Evolutionary conservation across 2,888 invertebrate genomes (phyloP), one percentile per base, ranked within the genome.

Genomic region (Muschampia plurimacula): DNA sequence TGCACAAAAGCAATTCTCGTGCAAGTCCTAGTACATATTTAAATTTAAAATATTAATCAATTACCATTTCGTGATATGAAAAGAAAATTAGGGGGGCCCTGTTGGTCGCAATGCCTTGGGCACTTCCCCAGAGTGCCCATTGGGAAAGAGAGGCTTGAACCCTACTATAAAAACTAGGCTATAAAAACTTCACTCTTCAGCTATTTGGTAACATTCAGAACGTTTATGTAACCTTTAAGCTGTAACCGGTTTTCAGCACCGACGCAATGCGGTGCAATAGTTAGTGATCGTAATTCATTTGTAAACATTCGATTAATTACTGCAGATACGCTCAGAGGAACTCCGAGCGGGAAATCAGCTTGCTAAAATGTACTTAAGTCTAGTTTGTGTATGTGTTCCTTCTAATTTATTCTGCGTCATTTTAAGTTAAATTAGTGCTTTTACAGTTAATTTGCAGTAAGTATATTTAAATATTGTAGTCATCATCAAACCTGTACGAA

Each of bases 281-380:
- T 66, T 52, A 66, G 66, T 52, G 65, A 71, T 71, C 66, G 71
- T 66, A 71, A 71, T 71, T 71, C 60, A 71, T 71, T 71, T 71
- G 71, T 71, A 66, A 71, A 71, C 66, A 66, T 60, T 71, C 71
- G 65, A 71, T 71, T 71, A 71, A 71, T 71, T 71, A 71, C 65
- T 71, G 71, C 71, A 71, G 71, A 71, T 71, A 71, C 70, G 65
- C 66, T 66, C 39, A 60, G 59, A 71, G 66, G 57, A 70, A 65
- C 71, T 49, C 44, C 44, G 41, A 64, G 44, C 64, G 57, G 41
- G 44, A 65, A 57, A 71, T 60, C 71, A 52, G 60, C 60, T 71
- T 28, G 65, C 65, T 71, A 64, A 70, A 71, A 49, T 59, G 36
- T 71, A 49, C 65, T 71, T 71, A 71, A 70, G 36, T 71, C 70